Base-by-base conservation (phyloP, 2,113 vertebrate genomes). In the Nerophis ophidion region DNA sequence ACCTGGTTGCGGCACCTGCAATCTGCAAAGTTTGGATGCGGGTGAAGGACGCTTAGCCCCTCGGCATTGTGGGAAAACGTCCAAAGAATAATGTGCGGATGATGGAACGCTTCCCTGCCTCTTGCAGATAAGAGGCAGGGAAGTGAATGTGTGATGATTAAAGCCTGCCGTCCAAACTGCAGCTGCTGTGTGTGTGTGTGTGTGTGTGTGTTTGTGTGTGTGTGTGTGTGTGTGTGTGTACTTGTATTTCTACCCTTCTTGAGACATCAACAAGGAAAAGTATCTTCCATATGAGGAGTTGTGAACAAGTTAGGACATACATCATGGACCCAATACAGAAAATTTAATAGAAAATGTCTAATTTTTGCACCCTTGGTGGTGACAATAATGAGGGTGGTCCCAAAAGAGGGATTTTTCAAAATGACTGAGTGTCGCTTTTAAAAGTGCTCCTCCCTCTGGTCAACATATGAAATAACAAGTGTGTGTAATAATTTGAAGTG, bases 121-220 rank as follows among this genome's bases (percentile, higher is more conserved):
- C 40, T 65, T 44, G 57, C 33, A 73, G 82, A 85, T 84, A 82
- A 81, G 60, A 63, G 19, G 17, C 53, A 4, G 57, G 69, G 75
- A 81, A 77, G 74, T 84, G 81, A 87, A 86, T 84, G 80, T 81
- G 81, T 71, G 75, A 79, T 86, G 86, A 89, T 88, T 85, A 88
- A 82, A 84, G 81, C 62, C 46, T 50, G 13, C 26, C 49, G 51
- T 56, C 38, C 50, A 74, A 77, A 81, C 80, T 62, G 42, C 45
- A 60, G 65, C 61, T 55, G 63, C 44, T 70, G 36, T 40, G 34
- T 3, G 1, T 71, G 61, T 68, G 64, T 68, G 63, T 2, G 62
- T 40, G 0, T 56, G 61, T 48, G 53, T 19, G 61, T 64, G 50
- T 35, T 13, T 70, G 35, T 38, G 33, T 4, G 1, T 68, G 61